Base-by-base conservation (phyloP, 2,113 vertebrate species). In the Tylochromis polylepis region DNA sequence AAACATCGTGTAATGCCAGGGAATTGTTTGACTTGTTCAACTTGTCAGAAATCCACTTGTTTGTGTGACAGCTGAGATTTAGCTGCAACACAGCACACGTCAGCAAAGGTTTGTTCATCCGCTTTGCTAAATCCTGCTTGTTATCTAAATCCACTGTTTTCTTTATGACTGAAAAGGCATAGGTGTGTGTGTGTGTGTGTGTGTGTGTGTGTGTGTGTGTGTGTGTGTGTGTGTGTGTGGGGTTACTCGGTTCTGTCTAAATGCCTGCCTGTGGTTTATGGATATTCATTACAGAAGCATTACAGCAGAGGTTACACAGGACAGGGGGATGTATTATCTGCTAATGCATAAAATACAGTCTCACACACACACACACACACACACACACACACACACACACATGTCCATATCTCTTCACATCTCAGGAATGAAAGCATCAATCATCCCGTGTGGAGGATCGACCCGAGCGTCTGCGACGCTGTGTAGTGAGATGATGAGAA, bases 241-340 rank as follows among this genome's bases (percentile, higher is more conserved):
- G 59, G 31, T 36, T 79, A 7, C 29, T 58, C 5, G 0, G 20
- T 31, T 57, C 46, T 82, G 59, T 85, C 60, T 84, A 83, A 62
- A 89, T 90, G 88, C 72, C 85, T 62, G 80, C 6, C 86, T 91
- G 91, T 93, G 90, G 90, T 95, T 94, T 92, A 94, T 93, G 83
- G 93, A 90, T 94, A 95, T 95, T 94, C 93, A 95, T 95, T 95
- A 93, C 89, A 91, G 83, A 90, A 84, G 89, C 89, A 95, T 94
- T 94, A 93, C 85, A 92, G 88, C 91, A 88, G 93, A 94, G 93
- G 92, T 94, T 92, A 94, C 92, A 93, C 24, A 49, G 85, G 90
- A 91, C 83, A 22, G 81, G 46, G 82, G 81, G 75, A 89, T 86
- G 84, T 91, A 93, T 92, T 93, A 91, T 93, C 87, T 85, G 58